These are phyloP conservation scores for Scalopus aquaticus DNA, from an alignment of 2,113 vertebrate genomes.

Conservation along the genomic window DNA sequence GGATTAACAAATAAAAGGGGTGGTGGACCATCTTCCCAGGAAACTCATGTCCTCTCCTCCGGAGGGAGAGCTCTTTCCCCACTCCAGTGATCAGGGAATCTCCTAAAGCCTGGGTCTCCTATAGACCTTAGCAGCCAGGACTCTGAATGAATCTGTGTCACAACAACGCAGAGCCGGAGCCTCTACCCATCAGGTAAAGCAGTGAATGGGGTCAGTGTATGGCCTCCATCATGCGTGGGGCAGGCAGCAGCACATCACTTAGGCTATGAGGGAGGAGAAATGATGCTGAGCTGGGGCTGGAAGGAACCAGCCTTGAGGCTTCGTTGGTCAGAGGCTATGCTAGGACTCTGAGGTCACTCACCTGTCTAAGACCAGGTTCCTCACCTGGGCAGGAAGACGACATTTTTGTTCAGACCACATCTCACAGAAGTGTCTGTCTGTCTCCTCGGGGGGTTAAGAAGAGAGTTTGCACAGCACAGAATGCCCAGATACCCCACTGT, in stretches of 20 bases:
- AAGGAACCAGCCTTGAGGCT: background rate
- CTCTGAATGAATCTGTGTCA: background rate
- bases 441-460: background rate
- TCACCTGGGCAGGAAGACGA: background rate
- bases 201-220: background rate
- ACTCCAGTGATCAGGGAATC: background rate
- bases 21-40: background rate
- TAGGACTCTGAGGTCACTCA: background rate
- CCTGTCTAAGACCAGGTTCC: background rate
- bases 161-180: background rate
- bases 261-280: background rate
- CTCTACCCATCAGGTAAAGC: background rate
- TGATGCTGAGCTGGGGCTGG: rapidly evolving
- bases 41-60: rapidly evolving
- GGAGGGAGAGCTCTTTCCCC: background rate
- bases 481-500: rapidly evolving
- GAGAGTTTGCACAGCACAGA: background rate
- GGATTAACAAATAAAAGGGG: no score
- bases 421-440: background rate
- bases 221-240: background rate
- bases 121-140: background rate
- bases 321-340: background rate
- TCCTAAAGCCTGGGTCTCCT: background rate
- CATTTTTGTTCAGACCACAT: background rate
- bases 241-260: background rate